Evolutionary conservation across 2,113 vertebrate species (phyloP), one percentile per base, ranked within the genome.

Genomic region (Semnornis frantzii): DNA sequence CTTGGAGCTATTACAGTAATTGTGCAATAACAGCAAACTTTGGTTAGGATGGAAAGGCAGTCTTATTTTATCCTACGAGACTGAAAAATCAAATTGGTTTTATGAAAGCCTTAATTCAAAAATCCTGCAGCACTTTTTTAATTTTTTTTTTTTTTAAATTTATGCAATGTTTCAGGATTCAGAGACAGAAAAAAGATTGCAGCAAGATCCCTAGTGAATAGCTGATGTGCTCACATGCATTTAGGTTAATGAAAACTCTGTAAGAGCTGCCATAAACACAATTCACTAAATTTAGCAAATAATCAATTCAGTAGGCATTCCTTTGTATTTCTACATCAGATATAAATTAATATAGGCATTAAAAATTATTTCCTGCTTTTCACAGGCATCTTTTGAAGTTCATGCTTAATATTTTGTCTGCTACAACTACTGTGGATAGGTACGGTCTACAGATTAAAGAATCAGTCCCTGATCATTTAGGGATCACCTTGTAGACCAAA

Each of bases 231-330:
- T 81, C 28, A 55, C 20, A 66, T 50, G 55, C 81, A 87, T 92
- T 94, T 83, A 77, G 88, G 93, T 94, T 94, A 94, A 65, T 68
- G 58, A 91, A 93, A 79, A 14, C 60, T 75, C 52, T 72, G 68
- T 62, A 39, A 39, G 46, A 90, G 15, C 33, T 81, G 52, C 16
- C 59, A 52, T 79, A 78, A 80, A 85, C 55, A 70, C 66, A 66
- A 12, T 60, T 63, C n/a, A 64, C 28, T 92, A 86, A 55, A 91
- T 94, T 83, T 91, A 82, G 88, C 92, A 88, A 94, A 34, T 94
- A 87, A 89, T 89, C 64, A 66, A 30, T 94, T 94, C 12, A 46
- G 65, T 90, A 12, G 1, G 9, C 69, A 82, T 80, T 89, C 37
- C 19, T 72, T 87, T 87, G 85, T 77, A 76, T 70, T 81, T 21